Conservation (phyloP, 2,888 invertebrate genomes). For the Limnephilus auricula region DNA sequence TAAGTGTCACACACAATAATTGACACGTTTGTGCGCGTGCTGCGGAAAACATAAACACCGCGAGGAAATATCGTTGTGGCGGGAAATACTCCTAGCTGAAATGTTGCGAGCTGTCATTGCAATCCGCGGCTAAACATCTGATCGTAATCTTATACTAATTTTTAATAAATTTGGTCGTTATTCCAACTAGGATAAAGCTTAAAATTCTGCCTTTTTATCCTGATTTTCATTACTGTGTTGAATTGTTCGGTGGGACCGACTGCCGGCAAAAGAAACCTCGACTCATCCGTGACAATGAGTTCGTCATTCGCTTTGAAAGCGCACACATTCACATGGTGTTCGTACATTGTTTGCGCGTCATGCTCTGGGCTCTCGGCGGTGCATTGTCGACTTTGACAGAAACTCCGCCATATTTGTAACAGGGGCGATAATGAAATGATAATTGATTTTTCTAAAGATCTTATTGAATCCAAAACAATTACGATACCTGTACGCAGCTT, state of each 20-base stretch:
- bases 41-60: constrained; percentile 42
- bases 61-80: constrained; percentile 25
- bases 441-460: constrained; percentile 4
- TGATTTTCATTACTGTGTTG: not conserved
- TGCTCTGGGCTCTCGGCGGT: constrained; percentile 14
- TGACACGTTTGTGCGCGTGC: constrained; percentile 47
- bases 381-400: constrained; percentile 42
- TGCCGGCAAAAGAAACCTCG: constrained; percentile 59
- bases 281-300: constrained; percentile 62
- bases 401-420: constrained; percentile 31
- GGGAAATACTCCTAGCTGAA: constrained; percentile 27
- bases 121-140: not conserved
- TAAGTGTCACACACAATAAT: constrained; percentile 42
- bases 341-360: constrained; percentile 25
- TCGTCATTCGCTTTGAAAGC: constrained; percentile 53
- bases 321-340: constrained; percentile 42
- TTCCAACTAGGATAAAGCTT: not conserved
- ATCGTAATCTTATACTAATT: not conserved
- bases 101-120: constrained; percentile 30
- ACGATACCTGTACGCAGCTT: not conserved
- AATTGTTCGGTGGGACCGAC: not conserved
- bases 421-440: constrained; percentile 8
- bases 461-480: not conserved
- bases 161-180: not conserved
- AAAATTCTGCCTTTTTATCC: not conserved